Base-by-base conservation (phyloP, 2,888 invertebrate species). In the Agrotis ipsilon region DNA sequence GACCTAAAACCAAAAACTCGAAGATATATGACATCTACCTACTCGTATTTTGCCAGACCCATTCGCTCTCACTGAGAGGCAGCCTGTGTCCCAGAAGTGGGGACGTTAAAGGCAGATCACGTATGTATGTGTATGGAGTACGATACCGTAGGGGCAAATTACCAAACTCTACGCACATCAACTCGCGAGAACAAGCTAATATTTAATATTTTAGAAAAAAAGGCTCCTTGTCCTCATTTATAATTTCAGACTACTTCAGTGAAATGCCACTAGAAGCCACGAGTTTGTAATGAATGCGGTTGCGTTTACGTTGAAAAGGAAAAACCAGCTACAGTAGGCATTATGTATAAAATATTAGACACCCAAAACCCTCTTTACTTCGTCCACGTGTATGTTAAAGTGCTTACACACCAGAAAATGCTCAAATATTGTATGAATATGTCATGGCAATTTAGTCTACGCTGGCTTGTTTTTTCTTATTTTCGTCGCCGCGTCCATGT, bases 261-360 rank as follows among this genome's bases (percentile, higher is more conserved):
- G 39, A 32, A 65, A 65, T 27, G 27, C 48, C 14, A 46, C 45
- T 27, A 43, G 11, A 58, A 66, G 48, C 52, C 51, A 4, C 59
- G 19, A 11, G 45, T 52, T 67, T 60, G 51, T 48, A 68, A 68
- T 39, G 48, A 59, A 59, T 67, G 62, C 27, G 45, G 54, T 77
- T 58, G 21, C 45, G 43, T 63, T 77, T 51, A 51, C 62, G 46
- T 60, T 52, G 3, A 69, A 63, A 39, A 49, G 45, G 5, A 19
- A 59, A 63, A 54, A 63, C 58, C 39, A 49, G 16, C 32, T 43
- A 57, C 70, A 63, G 57, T 63, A 68, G 54, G 49, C 27, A 61
- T 69, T 75, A 32, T 64, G 64, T 64, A 75, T 75, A 70, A 71
- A 76, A 76, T 75, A 75, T 75, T 61, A 76, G 43, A 76, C 60